Conservation (phyloP, 2,113 vertebrate genomes). For the Phaetusa simplex region DNA sequence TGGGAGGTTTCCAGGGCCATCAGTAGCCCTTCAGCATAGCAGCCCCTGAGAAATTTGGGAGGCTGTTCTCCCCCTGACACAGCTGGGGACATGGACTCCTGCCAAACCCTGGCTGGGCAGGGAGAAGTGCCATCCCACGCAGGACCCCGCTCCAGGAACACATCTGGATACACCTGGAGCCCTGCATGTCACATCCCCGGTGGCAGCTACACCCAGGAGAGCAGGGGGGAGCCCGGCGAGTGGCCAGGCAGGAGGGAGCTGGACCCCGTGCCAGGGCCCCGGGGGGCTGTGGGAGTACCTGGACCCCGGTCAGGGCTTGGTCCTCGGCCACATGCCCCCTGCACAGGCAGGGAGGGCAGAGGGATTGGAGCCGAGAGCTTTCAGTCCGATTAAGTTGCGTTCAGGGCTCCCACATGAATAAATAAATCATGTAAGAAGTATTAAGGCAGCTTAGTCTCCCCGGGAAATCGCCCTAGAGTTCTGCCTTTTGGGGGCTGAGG, state of each 20-base stretch:
- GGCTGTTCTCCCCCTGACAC: neutral
- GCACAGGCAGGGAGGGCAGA: neutral
- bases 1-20: accelerated
- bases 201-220: neutral
- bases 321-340: accelerated
- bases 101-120: neutral
- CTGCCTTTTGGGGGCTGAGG: constrained; percentile 37
- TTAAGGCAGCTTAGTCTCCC: constrained; percentile 60
- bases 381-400: neutral
- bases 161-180: neutral
- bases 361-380: neutral
- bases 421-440: constrained; percentile 57
- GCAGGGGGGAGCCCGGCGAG: neutral
- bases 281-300: neutral
- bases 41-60: neutral
- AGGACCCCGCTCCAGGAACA: accelerated
- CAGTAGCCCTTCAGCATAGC: neutral
- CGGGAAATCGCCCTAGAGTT: neutral
- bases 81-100: neutral
- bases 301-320: accelerated
- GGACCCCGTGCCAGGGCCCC: neutral
- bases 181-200: neutral
- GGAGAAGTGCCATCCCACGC: neutral
- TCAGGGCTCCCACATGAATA: constrained; percentile 24
- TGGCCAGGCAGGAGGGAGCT: neutral